These are phyloP conservation scores for Dasyornis broadbenti DNA, from an alignment of 2,113 vertebrate genomes.

Conservation along the genomic window DNA sequence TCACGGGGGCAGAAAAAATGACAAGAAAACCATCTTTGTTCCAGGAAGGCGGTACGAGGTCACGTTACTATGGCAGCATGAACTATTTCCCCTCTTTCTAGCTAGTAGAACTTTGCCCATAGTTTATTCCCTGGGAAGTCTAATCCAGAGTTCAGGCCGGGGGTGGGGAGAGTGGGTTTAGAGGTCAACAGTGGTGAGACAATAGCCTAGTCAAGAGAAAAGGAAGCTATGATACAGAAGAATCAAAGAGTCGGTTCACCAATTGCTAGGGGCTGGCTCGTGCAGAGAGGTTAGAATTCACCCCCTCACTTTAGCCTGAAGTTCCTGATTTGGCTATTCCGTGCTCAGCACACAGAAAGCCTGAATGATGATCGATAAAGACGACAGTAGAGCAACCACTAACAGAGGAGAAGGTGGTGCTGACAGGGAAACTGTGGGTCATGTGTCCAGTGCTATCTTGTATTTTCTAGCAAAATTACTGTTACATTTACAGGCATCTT, in stretches of 20 bases:
- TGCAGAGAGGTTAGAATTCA: not conserved
- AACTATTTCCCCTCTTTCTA: constrained; percentile 67
- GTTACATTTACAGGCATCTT: not conserved
- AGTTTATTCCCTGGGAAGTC: constrained; percentile 71
- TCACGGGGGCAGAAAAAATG: constrained; percentile 60
- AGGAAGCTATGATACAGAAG: constrained; percentile 69
- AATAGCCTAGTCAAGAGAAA: constrained; percentile 74
- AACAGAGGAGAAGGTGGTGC: not conserved
- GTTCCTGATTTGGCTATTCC: constrained; percentile 12
- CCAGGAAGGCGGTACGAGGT: constrained; percentile 63
- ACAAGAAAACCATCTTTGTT: constrained; percentile 80
- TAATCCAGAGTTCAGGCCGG: constrained; percentile 74
- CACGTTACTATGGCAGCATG: constrained; percentile 76
- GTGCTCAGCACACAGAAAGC: not conserved
- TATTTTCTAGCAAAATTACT: not conserved
- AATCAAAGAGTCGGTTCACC: constrained; percentile 62
- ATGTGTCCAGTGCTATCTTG: not conserved
- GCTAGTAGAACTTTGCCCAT: constrained; percentile 39
- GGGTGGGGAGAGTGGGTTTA: constrained; percentile 68
- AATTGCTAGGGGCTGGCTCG: not conserved
- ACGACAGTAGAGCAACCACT: not conserved
- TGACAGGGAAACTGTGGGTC: not conserved
- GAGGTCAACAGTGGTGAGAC: constrained; percentile 82
- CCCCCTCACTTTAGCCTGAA: not conserved
- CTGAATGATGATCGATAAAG: not conserved